Conservation (phyloP, 1,140 invertebrate genomes). For the Pemphigus obesinymphae region DNA sequence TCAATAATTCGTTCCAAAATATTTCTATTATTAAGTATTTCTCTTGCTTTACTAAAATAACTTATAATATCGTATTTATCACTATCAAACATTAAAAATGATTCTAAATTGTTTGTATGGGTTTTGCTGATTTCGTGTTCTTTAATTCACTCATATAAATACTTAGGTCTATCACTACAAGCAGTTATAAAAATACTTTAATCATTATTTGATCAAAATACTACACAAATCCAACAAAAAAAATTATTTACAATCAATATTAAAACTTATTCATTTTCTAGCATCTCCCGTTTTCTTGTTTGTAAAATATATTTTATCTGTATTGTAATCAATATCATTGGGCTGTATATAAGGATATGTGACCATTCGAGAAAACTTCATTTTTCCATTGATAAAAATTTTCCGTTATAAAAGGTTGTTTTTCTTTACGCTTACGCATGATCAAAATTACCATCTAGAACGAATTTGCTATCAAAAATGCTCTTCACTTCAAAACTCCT, state of each 20-base stretch:
- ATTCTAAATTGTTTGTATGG: no score
- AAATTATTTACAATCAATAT: not conserved
- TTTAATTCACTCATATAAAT: no score
- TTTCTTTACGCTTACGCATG: no score
- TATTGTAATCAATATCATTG: no score
- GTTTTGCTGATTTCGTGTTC: no score
- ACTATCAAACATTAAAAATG: not conserved
- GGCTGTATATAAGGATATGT: no score
- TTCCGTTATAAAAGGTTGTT: no score
- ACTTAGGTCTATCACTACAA: not conserved
- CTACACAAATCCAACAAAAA: not conserved
- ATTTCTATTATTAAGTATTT: not conserved
- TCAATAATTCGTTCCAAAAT: not conserved
- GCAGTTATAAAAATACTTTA: not conserved
- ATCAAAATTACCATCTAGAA: no score
- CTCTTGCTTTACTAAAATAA: not conserved
- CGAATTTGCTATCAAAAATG: no score
- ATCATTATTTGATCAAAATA: not conserved
- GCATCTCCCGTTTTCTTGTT: not conserved
- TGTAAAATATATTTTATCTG: not conserved
- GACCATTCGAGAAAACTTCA: no score
- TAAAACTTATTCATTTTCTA: not conserved
- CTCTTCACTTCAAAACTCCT: no score
- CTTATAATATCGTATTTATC: not conserved
- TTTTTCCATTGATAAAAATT: no score